Percentiles rank a stretch among this genome's conserved stretches.
Evolutionary conservation across 2,113 vertebrate species (phyloP).

Genomic region (Chelonoidis abingdonii): DNA sequence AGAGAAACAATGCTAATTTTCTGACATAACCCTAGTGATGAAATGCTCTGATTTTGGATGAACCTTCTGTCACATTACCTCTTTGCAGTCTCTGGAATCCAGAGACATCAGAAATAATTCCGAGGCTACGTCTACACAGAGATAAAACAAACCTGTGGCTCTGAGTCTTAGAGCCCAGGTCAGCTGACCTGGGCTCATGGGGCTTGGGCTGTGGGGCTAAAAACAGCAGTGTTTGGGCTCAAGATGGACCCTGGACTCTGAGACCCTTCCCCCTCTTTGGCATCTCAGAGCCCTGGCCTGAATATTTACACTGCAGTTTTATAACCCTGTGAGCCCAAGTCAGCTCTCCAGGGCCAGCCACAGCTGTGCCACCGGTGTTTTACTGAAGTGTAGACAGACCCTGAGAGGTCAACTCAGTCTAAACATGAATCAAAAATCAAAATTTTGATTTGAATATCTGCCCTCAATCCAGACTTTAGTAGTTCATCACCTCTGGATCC

Average conservation of each 20-base stretch:
- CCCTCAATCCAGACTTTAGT: background rate
- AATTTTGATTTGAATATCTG: background rate
- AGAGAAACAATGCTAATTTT: conserved; percentile 25
- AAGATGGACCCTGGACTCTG: background rate
- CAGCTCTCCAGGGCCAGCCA: background rate
- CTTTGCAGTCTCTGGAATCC: conserved; percentile 20
- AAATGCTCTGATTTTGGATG: conserved; percentile 42
- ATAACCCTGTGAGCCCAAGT: background rate
- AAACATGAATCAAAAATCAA: background rate
- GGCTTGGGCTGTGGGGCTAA: background rate
- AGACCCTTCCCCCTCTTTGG: background rate
- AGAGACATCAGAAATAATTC: background rate
- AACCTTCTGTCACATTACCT: conserved; percentile 13
- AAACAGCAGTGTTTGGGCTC: background rate
- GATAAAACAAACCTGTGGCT: background rate
- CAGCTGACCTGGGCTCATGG: background rate
- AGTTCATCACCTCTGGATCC: background rate
- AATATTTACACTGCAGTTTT: background rate
- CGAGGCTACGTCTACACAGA: background rate
- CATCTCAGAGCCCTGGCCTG: background rate
- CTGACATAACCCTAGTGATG: conserved; percentile 6
- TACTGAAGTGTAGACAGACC: background rate
- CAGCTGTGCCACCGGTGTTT: background rate
- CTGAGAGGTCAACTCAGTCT: background rate
- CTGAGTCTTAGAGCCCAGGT: background rate